phyloP scores from a whole-genome alignment of 2,113 vertebrate genomes.

The Bungarus multicinctus region DNA sequence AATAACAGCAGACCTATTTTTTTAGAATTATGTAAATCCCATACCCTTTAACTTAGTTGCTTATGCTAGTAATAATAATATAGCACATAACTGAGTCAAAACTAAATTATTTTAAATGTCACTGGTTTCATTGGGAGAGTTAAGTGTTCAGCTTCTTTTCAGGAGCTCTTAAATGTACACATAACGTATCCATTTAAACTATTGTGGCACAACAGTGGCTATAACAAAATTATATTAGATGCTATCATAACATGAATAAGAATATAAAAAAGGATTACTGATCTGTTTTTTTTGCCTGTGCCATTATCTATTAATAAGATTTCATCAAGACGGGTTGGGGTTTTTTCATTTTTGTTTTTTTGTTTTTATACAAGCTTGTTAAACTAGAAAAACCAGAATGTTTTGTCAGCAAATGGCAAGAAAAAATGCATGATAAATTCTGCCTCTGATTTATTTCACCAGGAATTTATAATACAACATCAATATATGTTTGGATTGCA shows the following conservation, averaged over 20 bases:
- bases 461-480: background rate
- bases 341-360: background rate
- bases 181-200: background rate
- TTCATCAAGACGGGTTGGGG: background rate
- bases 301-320: background rate
- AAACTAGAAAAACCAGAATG: background rate
- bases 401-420: background rate
- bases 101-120: background rate
- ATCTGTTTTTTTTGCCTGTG: background rate
- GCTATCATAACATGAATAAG: background rate
- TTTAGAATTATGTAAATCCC: constrained; percentile 4
- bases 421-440: background rate
- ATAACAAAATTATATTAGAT: background rate
- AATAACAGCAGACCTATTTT: constrained; percentile 4
- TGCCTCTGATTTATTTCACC: background rate
- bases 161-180: background rate
- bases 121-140: background rate
- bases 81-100: background rate
- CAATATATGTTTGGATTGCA: background rate
- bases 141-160: background rate
- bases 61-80: background rate
- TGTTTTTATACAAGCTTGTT: background rate
- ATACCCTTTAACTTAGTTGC: constrained; percentile 7
- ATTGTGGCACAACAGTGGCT: background rate
- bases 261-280: background rate